A percentile compares a stretch with the other conserved stretches of the same genome.
These are phyloP conservation scores for Pterois miles DNA, from an alignment of 2,797 vertebrate genomes.

Conservation along the genomic window DNA sequence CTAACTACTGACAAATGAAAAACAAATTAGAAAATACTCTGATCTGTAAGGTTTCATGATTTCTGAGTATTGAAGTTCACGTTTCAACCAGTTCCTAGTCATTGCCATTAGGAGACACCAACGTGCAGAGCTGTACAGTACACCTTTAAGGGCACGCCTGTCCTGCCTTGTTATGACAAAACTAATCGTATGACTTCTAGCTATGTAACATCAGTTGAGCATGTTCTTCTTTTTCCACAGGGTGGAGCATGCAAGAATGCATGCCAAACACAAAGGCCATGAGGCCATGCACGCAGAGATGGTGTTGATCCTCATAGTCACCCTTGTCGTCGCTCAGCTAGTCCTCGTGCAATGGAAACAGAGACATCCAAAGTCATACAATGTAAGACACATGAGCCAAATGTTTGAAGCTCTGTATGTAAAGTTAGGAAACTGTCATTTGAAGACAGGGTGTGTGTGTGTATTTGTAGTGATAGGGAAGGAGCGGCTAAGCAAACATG, in stretches of 20 bases:
- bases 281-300: slow-evolving; percentile 99
- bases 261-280: slow-evolving; percentile 96
- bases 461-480: not conserved
- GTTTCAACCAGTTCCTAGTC: not conserved
- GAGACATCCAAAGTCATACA: slow-evolving; percentile 96
- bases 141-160: not conserved
- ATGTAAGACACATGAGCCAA: slow-evolving; percentile 84
- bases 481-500: not conserved
- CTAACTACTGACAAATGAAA: not conserved
- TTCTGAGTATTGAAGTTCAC: not conserved
- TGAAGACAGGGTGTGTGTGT: not conserved
- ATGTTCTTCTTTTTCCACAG: slow-evolving; percentile 76
- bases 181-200: not conserved
- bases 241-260: slow-evolving; percentile 96
- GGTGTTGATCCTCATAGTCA: slow-evolving; percentile 98
- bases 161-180: not conserved
- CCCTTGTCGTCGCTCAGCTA: slow-evolving; percentile 94
- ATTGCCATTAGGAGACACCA: not conserved
- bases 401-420: not conserved
- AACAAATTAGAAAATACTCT: not conserved
- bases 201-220: not conserved
- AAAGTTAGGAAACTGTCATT: not conserved
- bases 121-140: not conserved
- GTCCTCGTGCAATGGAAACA: slow-evolving; percentile 99
- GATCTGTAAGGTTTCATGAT: not conserved